Conservation (phyloP, 2,113 vertebrate genomes). For the Cairina moschata region DNA sequence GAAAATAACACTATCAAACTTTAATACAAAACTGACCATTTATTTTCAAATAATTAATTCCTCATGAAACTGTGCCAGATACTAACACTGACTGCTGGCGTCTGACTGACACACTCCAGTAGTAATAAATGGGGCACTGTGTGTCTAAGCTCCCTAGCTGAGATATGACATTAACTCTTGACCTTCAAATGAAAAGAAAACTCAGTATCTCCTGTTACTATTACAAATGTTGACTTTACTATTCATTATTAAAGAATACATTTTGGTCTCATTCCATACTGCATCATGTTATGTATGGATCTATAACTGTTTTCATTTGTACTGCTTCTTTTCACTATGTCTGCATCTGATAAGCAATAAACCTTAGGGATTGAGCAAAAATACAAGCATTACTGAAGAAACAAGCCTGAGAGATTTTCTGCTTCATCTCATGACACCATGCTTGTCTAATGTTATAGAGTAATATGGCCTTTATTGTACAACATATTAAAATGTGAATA, state of each 20-base stretch:
- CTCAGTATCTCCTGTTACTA: constrained; percentile 55
- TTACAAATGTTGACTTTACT: constrained; percentile 69
- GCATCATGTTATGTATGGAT: not conserved
- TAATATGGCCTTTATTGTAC: not conserved
- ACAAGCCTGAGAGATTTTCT: constrained; percentile 20
- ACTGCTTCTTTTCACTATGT: constrained; percentile 64
- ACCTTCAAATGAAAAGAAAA: constrained; percentile 71
- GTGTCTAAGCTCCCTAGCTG: constrained; percentile 44
- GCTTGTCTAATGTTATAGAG: not conserved
- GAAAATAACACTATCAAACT: not conserved
- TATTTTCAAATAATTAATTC: not conserved
- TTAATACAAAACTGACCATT: not conserved
- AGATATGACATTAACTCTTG: constrained; percentile 52
- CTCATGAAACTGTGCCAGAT: not conserved
- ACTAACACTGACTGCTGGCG: not conserved
- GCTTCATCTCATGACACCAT: constrained; percentile 15
- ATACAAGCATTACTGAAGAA: constrained; percentile 12
- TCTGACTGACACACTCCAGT: not conserved
- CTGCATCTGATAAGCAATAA: constrained; percentile 67
- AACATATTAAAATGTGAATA: not conserved
- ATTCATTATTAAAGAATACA: constrained; percentile 64
- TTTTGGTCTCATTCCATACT: constrained; percentile 29
- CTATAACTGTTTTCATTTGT: constrained; percentile 50
- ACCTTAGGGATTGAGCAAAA: constrained; percentile 59
- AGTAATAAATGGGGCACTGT: constrained; percentile 54